Evolutionary conservation across 2,888 invertebrate species (phyloP).

Genomic region (Sminthurinus aureus): DNA sequence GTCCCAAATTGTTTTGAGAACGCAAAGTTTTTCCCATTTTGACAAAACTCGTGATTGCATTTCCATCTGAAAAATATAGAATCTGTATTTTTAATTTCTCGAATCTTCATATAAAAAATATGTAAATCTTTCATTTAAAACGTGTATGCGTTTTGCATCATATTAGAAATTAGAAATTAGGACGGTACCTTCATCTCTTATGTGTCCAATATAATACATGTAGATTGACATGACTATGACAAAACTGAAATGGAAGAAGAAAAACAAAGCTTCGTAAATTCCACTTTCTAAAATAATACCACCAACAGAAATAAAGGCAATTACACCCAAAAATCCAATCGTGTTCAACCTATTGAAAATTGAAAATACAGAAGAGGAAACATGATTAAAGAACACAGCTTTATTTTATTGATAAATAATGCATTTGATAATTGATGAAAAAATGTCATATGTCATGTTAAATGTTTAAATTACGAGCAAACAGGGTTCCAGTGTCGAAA

Average conservation of each 20-base stretch:
- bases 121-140: no score
- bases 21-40: no score
- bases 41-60: conserved; percentile 4
- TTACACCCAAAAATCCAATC: conserved; percentile 33
- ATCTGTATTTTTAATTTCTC: background rate
- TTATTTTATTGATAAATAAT: background rate
- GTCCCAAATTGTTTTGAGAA: no score
- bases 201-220: conserved; percentile 38
- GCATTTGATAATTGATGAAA: background rate
- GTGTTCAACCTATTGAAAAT: conserved; percentile 30
- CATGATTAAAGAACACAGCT: background rate
- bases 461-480: conserved; percentile 22
- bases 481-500: conserved; percentile 52
- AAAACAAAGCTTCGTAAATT: conserved; percentile 38
- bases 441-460: background rate
- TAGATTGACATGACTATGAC: conserved; percentile 23
- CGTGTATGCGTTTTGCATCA: no score
- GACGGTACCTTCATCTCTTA: conserved; percentile 20
- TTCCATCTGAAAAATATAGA: conserved; percentile 5
- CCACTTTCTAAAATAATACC: conserved; percentile 32
- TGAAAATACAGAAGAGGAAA: background rate
- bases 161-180: background rate
- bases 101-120: background rate
- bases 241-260: conserved; percentile 20
- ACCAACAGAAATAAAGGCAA: conserved; percentile 37